Percentiles rank a stretch among this genome's conserved stretches.
phyloP scores from a whole-genome alignment of 2,797 vertebrate species.

The Scleropages formosus region DNA sequence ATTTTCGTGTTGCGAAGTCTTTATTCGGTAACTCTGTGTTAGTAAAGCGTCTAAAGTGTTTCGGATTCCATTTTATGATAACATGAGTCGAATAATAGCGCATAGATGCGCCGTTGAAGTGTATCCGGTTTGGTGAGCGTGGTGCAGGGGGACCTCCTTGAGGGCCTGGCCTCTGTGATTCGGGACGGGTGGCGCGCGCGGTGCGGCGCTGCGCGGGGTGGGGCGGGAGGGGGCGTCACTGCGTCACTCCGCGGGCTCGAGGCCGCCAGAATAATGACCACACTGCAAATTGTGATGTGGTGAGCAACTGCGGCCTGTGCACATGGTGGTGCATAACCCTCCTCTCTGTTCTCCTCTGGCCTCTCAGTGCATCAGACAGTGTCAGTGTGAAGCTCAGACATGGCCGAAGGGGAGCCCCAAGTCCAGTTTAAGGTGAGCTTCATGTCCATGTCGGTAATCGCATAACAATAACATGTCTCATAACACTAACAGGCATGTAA shows the following conservation, averaged over 20 bases:
- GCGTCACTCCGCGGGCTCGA: background rate
- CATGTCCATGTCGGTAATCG: background rate
- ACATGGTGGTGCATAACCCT: background rate
- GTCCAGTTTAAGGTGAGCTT: constrained; percentile 66
- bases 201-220: too few relatives aligned
- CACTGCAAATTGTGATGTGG: background rate
- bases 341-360: background rate
- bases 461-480: too few relatives aligned
- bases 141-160: background rate
- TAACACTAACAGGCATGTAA: too few relatives aligned
- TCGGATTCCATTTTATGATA: background rate
- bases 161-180: too few relatives aligned
- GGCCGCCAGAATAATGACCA: background rate
- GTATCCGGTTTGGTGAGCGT: constrained; percentile 15
- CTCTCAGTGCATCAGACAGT: constrained; percentile 32
- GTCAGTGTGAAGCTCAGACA: constrained; percentile 42
- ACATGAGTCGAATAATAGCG: background rate
- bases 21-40: background rate
- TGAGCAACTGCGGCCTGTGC: background rate
- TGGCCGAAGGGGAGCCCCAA: constrained; percentile 59
- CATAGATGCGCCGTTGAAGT: background rate
- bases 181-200: too few relatives aligned
- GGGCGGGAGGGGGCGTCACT: background rate
- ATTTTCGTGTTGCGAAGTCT: too few relatives aligned
- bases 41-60: background rate